Conservation (phyloP, 1,140 invertebrate species). For the Ephestia elutella region DNA sequence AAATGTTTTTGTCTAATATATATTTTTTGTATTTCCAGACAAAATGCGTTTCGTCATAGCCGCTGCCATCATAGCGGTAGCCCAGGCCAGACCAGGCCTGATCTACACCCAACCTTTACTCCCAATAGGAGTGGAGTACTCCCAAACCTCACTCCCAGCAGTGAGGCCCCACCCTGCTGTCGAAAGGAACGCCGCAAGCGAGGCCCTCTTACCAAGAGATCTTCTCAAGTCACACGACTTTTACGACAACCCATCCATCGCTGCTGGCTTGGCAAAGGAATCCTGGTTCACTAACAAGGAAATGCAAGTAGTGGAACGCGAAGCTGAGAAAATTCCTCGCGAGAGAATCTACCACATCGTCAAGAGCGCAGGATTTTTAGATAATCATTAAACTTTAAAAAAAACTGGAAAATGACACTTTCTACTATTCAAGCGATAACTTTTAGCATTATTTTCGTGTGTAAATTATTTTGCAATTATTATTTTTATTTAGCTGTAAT, state of each 20-base stretch:
- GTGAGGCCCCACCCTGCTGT: conserved; percentile 62
- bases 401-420: conserved; percentile 2
- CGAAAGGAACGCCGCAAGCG: conserved; percentile 62
- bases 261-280: conserved; percentile 81
- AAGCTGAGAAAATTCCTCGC: conserved; percentile 85
- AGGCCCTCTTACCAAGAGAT: conserved; percentile 67
- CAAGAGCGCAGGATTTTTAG: conserved; percentile 79
- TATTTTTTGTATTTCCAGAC: background rate
- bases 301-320: conserved; percentile 82
- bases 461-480: background rate
- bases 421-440: background rate
- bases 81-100: conserved; percentile 42
- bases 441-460: background rate
- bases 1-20: too few relatives aligned
- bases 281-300: conserved; percentile 85
- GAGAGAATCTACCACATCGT: conserved; percentile 83
- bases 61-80: conserved; percentile 28
- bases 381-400: conserved; percentile 31
- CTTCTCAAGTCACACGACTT: conserved; percentile 80
- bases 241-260: conserved; percentile 84
- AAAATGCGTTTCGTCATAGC: conserved; percentile 42
- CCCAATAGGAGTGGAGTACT: conserved; percentile 51
- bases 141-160: conserved; percentile 22
- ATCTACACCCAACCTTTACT: conserved; percentile 44
- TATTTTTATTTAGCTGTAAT: background rate